Evolutionary conservation across 2,888 invertebrate genomes (phyloP), one percentile per base, ranked within the genome.

Genomic region (Meta bourneti): DNA sequence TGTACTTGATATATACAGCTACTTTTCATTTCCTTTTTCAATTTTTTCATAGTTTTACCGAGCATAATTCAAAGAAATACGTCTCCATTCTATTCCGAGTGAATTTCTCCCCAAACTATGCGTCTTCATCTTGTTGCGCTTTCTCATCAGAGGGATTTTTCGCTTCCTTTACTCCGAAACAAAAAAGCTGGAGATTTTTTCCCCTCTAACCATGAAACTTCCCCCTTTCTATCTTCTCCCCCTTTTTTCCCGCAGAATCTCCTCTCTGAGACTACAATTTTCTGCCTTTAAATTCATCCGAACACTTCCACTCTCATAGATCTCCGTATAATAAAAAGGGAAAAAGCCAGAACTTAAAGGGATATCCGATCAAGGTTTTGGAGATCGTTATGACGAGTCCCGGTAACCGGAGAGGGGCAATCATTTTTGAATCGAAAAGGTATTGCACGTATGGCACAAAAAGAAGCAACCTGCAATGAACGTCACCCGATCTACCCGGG

Each of bases 351-450:
- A 84, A 84, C 74, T 90, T 74, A 61, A 83, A 75, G 86, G 34
- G 81, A 85, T 91, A 82, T 86, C 71, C 75, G 90, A 91, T 79
- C 83, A 89, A 90, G 78, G 85, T 69, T 85, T 79, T 20, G 34
- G 52, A 91, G 90, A 86, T 91, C 90, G 90, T 91, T 91, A 91
- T 91, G 86, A 91, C 81, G 81, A 80, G 74, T 75, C 49, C n/a
- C n/a, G 19, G 90, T 51, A 91, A 91, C 71, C 13, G 72, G 90
- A 91, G 90, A 91, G 34, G 77, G 71, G 81, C 86, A 91, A 91
- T 91, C 90, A 91, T 91, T 81, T 81, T 74, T 81, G 90, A 91
- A 91, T 78, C 75, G 86, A 54, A 80, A 52, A 89, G 77, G 81
- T 79, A 86, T 86, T 91, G 86, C 77, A 74, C 4, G 70, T 6